These are phyloP conservation scores for Xiphorhynchus erythropygius DNA, from an alignment of 2,797 vertebrate genomes.

Conservation along the genomic window DNA sequence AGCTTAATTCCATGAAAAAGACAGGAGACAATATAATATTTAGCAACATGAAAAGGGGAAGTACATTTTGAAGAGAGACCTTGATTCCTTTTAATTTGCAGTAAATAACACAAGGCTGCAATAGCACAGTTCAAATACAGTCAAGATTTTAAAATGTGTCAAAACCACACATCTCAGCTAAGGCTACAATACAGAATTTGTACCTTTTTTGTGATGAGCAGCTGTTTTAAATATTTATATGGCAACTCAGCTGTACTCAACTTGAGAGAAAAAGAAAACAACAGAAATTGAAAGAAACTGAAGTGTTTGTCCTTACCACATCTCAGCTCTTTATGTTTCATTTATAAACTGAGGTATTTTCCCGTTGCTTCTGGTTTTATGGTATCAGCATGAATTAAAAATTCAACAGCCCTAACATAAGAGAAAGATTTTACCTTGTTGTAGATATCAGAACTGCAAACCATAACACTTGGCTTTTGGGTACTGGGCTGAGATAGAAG, in stretches of 20 bases:
- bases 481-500: neutral
- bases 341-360: neutral
- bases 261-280: neutral
- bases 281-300: neutral
- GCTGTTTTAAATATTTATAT: conserved; percentile 16
- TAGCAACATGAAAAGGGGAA: conserved; percentile 2
- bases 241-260: neutral
- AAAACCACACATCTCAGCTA: neutral
- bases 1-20: conserved; percentile 28
- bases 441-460: neutral
- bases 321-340: neutral
- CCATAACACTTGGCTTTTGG: neutral
- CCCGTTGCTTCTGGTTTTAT: neutral
- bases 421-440: neutral
- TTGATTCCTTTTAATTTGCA: conserved; percentile 21
- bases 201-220: neutral
- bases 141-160: neutral
- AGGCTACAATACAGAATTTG: neutral
- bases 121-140: neutral
- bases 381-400: neutral
- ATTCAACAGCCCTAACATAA: neutral
- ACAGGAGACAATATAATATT: conserved; percentile 6
- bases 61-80: neutral
- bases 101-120: conserved; percentile 30
- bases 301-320: neutral